Evolutionary conservation across 2,797 vertebrate genomes (phyloP).

Genomic region (Sternarchorhynchus goeldii): DNA sequence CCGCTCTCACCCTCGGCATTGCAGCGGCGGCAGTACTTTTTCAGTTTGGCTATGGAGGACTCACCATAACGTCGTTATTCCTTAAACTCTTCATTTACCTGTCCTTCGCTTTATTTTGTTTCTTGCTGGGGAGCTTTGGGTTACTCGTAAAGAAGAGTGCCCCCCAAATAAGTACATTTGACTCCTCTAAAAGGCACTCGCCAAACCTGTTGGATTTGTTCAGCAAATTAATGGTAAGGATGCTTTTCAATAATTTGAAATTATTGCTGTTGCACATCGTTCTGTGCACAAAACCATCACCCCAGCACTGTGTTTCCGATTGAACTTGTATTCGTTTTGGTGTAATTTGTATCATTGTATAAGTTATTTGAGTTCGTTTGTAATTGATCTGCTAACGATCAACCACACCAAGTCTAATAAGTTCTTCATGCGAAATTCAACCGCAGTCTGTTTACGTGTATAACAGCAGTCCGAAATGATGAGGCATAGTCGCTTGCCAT

Average conservation of each 20-base stretch:
- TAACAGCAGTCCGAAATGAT: too few relatives aligned
- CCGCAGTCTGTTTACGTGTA: not conserved
- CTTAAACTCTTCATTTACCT: constrained; percentile 79
- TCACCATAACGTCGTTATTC: constrained; percentile 77
- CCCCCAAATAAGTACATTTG: constrained; percentile 71
- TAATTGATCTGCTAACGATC: too few relatives aligned
- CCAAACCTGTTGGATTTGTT: constrained; percentile 67
- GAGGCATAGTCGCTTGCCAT: too few relatives aligned
- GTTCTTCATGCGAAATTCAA: too few relatives aligned
- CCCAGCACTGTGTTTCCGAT: too few relatives aligned
- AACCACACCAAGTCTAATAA: too few relatives aligned
- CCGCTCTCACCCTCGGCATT: constrained; percentile 72
- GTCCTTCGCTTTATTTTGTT: constrained; percentile 76
- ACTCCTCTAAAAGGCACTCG: constrained; percentile 62
- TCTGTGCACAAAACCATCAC: too few relatives aligned
- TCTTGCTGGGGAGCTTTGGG: constrained; percentile 75
- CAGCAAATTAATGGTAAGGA: constrained; percentile 74
- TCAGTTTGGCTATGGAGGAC: constrained; percentile 75
- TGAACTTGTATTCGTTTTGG: too few relatives aligned
- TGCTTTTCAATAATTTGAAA: not conserved
- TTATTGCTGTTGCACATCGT: not conserved
- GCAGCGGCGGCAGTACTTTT: constrained; percentile 73
- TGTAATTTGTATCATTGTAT: too few relatives aligned
- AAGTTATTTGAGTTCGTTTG: too few relatives aligned
- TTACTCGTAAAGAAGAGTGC: constrained; percentile 76